Base-by-base conservation (phyloP, 2,113 vertebrate genomes). In the Origma solitaria region DNA sequence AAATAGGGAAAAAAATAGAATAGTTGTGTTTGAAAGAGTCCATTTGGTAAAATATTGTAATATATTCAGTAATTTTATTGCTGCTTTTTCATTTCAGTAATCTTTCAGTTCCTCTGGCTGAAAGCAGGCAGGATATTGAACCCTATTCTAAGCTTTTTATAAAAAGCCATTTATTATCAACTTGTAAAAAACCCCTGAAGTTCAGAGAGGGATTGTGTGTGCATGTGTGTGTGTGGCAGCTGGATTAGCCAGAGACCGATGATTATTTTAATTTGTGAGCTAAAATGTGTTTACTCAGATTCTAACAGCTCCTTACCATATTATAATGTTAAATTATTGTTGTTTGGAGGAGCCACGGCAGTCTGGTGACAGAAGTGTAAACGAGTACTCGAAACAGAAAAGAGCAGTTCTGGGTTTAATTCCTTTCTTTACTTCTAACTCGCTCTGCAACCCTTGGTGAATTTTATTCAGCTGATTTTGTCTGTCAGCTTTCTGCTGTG, bases 181-280 rank as follows among this genome's bases (percentile, higher is more conserved):
- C 70, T 91, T 91, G 47, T 75, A 23, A 79, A 78, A 80, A 62
- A 6, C 2, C 42, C 61, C 35, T 86, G 82, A 93, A 90, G 56
- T 94, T 93, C 38, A 7, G 28, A 60, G 37, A 50, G 47, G 75
- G 57, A 72, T 3, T 83, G 9, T 68, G 35, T 79, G 25, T 79
- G 17, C 19, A 19, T 47, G 18, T 69, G 18, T 20, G 22, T 45
- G 27, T 86, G 70, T 47, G 47, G 45, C 57, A 83, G 58, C 76
- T 81, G 78, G 51, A 38, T 90, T 77, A 89, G 75, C 56, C 81
- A 49, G 88, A 68, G 45, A 89, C 64, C 1, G 2, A 58, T 60
- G 76, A 81, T 90, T 88, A 61, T 93, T 86, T 91, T 87, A 85
- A 95, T 85, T 84, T 85, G 85, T 85, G 85, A 91, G 65, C 62